Percentiles rank a stretch among this genome's conserved stretches.
phyloP scores from a whole-genome alignment of 2,113 vertebrate species.

The Ceratotherium simum region DNA sequence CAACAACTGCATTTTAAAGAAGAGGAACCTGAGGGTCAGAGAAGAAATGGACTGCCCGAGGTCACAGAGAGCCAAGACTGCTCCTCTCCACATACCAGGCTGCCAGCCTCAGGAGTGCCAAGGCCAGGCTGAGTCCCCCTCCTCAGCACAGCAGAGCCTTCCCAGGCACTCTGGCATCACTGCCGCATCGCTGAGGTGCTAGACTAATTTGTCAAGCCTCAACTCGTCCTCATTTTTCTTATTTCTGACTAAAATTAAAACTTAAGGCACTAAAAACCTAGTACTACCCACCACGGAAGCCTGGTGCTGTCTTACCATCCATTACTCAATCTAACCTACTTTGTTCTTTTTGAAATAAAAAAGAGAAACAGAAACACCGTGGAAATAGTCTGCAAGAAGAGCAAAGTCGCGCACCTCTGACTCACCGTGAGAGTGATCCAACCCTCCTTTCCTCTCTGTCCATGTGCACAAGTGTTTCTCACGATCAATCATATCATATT shows the following conservation, averaged over 20 bases:
- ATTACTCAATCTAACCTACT: neutral
- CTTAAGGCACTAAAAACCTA: neutral
- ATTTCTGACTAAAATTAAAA: neutral
- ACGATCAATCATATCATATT: neutral
- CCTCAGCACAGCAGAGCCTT: rapidly evolving
- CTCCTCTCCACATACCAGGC: rapidly evolving
- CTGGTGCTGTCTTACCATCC: neutral
- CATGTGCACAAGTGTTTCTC: neutral
- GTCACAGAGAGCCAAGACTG: neutral
- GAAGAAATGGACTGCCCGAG: neutral
- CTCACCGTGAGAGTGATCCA: neutral
- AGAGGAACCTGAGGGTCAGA: neutral
- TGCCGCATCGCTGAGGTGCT: rapidly evolving
- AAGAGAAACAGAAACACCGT: neutral
- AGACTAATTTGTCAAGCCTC: neutral
- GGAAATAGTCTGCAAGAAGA: neutral
- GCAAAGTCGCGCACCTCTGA: neutral
- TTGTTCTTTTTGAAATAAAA: neutral
- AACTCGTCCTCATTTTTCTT: neutral
- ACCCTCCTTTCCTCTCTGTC: neutral
- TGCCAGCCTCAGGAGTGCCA: rapidly evolving
- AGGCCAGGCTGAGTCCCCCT: neutral
- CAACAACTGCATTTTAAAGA: neutral
- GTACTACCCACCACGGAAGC: neutral
- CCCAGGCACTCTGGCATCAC: rapidly evolving